phyloP scores from a whole-genome alignment of 2,797 vertebrate species.

The Pagetopsis macropterus region DNA sequence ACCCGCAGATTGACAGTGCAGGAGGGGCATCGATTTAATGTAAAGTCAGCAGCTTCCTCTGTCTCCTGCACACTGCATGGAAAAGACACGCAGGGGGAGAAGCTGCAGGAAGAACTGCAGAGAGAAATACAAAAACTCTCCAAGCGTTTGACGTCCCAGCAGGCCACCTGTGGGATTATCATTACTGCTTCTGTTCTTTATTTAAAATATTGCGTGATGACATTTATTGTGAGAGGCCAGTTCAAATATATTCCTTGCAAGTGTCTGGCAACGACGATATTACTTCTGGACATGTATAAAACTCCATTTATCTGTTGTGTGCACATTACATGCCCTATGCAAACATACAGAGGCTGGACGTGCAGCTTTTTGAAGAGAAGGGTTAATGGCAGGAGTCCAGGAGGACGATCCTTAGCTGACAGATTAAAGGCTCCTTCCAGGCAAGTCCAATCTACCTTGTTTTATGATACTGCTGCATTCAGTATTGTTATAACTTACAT shows the following conservation, averaged over 20 bases:
- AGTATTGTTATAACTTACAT: conserved; percentile 56
- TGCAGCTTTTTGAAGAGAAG: conserved; percentile 41
- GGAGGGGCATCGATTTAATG: conserved; percentile 56
- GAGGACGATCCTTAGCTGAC: conserved; percentile 48
- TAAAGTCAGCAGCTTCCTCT: conserved; percentile 63
- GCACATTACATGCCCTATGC: conserved; percentile 82
- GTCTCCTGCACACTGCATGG: conserved; percentile 74
- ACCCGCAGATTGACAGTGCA: conserved; percentile 51
- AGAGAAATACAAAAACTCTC: conserved; percentile 23
- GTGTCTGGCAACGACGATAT: conserved; percentile 59
- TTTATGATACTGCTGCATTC: conserved; percentile 74
- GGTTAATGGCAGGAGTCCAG: conserved; percentile 42
- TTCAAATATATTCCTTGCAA: conserved; percentile 70
- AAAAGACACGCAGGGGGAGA: conserved; percentile 53
- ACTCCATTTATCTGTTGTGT: conserved; percentile 65
- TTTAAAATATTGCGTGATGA: conserved; percentile 67
- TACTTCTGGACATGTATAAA: conserved; percentile 70
- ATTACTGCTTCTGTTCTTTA: conserved; percentile 59
- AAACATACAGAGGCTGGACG: conserved; percentile 70
- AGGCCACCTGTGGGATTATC: conserved; percentile 45
- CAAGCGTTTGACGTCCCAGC: conserved; percentile 24
- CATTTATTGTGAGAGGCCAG: conserved; percentile 68
- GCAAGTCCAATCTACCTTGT: conserved; percentile 64
- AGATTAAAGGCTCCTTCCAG: conserved; percentile 58
- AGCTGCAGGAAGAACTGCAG: conserved; percentile 34